A percentile compares a stretch with the other conserved stretches of the same genome.
Evolutionary conservation across 2,797 vertebrate genomes (phyloP).

Genomic region (Epinephelus coioides): DNA sequence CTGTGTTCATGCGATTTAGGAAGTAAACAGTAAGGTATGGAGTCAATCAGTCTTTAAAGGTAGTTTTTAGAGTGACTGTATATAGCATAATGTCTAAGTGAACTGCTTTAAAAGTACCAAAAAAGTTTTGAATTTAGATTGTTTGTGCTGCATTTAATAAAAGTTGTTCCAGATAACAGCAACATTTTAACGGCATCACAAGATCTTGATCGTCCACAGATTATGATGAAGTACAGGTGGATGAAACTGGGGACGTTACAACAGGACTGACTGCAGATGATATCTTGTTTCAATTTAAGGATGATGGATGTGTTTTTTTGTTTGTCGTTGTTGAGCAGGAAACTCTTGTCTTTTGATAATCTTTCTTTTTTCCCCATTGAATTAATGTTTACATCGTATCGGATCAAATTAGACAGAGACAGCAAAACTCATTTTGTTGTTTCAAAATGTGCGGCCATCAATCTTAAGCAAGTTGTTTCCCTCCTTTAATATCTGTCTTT

Average conservation of each 20-base stretch:
- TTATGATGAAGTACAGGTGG: conserved; percentile 18
- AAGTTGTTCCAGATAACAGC: conserved; percentile 7
- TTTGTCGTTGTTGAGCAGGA: conserved; percentile 10
- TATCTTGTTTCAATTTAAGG: conserved; percentile 42
- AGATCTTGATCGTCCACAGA: conserved; percentile 12
- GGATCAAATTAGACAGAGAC: conserved; percentile 24
- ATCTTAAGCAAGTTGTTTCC: conserved; percentile 33
- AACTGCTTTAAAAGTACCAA: conserved; percentile 14
- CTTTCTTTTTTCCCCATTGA: background rate
- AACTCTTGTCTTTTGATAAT: conserved; percentile 13
- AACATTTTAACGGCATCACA: conserved; percentile 26
- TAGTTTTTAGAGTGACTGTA: conserved; percentile 26
- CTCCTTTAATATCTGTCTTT: conserved; percentile 29
- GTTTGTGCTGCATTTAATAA: conserved; percentile 11
- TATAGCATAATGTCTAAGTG: conserved; percentile 1
- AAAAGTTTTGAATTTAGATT: conserved; percentile 2
- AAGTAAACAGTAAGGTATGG: conserved; percentile 25
- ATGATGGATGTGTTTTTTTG: conserved; percentile 39
- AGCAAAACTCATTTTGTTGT: conserved; percentile 27
- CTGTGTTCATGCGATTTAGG: conserved; percentile 24
- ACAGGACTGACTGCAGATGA: conserved; percentile 30
- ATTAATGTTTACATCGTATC: conserved; percentile 24
- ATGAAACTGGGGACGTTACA: conserved; percentile 7
- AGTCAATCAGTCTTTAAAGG: conserved; percentile 23
- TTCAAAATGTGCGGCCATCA: conserved; percentile 43